phyloP scores from a whole-genome alignment of 2,113 vertebrate species.

The Heloderma charlesbogerti region DNA sequence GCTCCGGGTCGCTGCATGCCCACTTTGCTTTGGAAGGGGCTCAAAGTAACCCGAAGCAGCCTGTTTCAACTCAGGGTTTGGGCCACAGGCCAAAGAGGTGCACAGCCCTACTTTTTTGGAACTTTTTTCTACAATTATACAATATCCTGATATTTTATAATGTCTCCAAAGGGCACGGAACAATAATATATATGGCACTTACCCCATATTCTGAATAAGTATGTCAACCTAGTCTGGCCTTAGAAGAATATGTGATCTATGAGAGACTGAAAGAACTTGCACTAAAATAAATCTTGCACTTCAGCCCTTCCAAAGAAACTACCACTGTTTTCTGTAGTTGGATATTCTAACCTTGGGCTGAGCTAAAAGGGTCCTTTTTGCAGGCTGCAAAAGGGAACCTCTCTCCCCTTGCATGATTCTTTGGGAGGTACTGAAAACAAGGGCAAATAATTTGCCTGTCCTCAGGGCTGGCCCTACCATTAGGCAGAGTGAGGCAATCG shows the following conservation, averaged over 20 bases:
- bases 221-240: background rate
- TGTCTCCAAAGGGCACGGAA: conserved; percentile 22
- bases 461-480: too few relatives aligned
- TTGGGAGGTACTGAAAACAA: background rate
- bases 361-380: background rate
- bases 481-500: too few relatives aligned
- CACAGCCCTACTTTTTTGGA: too few relatives aligned
- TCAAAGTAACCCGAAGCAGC: too few relatives aligned
- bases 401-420: background rate
- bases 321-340: background rate
- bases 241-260: background rate
- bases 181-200: background rate
- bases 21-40: too few relatives aligned
- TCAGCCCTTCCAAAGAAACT: background rate
- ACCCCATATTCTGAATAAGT: background rate
- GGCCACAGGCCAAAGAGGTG: too few relatives aligned
- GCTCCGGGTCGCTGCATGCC: too few relatives aligned
- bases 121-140: fast-evolving
- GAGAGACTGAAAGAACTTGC: background rate
- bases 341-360: background rate
- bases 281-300: background rate
- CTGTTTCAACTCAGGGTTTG: too few relatives aligned
- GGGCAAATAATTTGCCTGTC: background rate
- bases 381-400: background rate
- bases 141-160: conserved; percentile 8